phyloP scores from a whole-genome alignment of 92 coral and sea anemone genomes.

The Epizoanthus illoricatus region DNA sequence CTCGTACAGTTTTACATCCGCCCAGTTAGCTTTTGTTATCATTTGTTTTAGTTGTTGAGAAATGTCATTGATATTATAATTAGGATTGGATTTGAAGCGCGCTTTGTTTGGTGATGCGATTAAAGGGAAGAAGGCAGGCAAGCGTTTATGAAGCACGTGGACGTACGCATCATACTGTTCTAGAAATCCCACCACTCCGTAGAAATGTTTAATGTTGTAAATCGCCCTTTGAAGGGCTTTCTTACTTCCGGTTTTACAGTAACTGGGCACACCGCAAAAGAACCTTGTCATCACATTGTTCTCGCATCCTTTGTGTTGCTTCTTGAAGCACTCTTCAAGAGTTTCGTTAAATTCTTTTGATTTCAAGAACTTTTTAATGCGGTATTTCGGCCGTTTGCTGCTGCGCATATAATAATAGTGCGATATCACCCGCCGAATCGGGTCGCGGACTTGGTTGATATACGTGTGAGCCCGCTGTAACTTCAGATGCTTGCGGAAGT shows the following conservation, averaged over 20 bases:
- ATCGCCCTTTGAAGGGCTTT: slow-evolving; percentile 77
- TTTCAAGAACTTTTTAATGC: slow-evolving; percentile 57
- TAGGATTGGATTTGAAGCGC: slow-evolving; percentile 58
- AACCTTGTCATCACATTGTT: slow-evolving; percentile 87
- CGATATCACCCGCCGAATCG: slow-evolving; percentile 88
- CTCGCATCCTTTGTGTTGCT: slow-evolving; percentile 83
- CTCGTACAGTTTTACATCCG: slow-evolving; percentile 74
- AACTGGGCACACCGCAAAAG: slow-evolving; percentile 84
- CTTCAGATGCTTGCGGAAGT: slow-evolving; percentile 68
- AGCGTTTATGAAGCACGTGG: slow-evolving; percentile 70
- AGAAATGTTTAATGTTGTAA: slow-evolving; percentile 68
- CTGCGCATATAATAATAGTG: slow-evolving; percentile 83
- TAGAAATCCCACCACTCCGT: slow-evolving; percentile 78
- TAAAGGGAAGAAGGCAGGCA: slow-evolving; percentile 68
- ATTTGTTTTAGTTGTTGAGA: slow-evolving; percentile 46
- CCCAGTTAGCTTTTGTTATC: slow-evolving; percentile 69
- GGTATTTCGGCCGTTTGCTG: slow-evolving; percentile 64
- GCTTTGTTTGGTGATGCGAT: slow-evolving; percentile 37
- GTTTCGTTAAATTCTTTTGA: slow-evolving; percentile 73
- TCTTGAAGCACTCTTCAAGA: slow-evolving; percentile 66
- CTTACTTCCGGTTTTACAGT: slow-evolving; percentile 67
- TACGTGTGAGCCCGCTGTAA: slow-evolving; percentile 77
- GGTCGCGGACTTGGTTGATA: slow-evolving; percentile 91
- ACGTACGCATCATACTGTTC: slow-evolving; percentile 71
- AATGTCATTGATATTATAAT: slow-evolving; percentile 53